Conservation (phyloP, 1,140 invertebrate species). For the Fragariocoptes setiger region DNA sequence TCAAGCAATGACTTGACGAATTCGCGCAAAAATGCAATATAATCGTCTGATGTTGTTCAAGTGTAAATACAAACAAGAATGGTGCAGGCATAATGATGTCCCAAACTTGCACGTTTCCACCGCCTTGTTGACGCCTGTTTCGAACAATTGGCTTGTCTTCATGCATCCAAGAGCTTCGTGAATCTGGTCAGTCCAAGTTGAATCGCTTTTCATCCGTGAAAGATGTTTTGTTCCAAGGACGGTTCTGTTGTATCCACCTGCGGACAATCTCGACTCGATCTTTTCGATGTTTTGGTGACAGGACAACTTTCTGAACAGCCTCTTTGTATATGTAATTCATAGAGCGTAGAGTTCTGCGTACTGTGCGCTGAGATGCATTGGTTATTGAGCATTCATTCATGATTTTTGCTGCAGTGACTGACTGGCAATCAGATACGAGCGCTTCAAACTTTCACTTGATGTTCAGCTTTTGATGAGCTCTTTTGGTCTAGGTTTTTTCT, state of each 20-base stretch:
- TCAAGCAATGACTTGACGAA: too few relatives aligned
- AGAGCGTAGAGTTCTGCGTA: background rate
- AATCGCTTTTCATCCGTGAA: background rate
- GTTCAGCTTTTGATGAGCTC: too few relatives aligned
- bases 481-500: too few relatives aligned
- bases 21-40: background rate
- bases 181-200: background rate
- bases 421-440: too few relatives aligned
- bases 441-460: too few relatives aligned
- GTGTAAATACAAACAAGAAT: background rate
- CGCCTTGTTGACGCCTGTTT: background rate
- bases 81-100: background rate
- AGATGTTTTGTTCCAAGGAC: background rate
- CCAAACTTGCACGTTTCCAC: background rate
- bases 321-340: background rate
- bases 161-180: background rate
- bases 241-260: background rate
- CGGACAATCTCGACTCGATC: background rate
- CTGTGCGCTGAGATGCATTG: background rate
- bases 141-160: background rate
- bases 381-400: background rate
- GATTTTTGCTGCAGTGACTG: background rate
- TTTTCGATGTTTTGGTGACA: background rate
- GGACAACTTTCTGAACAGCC: background rate
- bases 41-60: background rate